Percentiles rank a stretch among this genome's conserved stretches.
Evolutionary conservation across 2,113 vertebrate genomes (phyloP).

Genomic region (Pollachius pollachius): DNA sequence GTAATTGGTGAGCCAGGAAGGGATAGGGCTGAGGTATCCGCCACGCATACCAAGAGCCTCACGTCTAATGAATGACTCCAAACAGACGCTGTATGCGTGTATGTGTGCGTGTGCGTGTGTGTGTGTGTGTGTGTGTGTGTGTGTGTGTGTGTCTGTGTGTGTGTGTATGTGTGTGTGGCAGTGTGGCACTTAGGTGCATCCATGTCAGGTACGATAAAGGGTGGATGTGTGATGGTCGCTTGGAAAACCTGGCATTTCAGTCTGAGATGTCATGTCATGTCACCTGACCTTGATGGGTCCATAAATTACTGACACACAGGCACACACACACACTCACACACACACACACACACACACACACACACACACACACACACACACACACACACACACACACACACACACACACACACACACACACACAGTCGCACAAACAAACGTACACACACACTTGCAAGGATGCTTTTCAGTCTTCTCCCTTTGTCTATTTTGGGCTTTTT

Average conservation of each 20-base stretch:
- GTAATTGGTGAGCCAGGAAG: conserved; percentile 70
- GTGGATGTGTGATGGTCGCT: neutral
- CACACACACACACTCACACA: neutral
- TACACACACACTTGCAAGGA: neutral
- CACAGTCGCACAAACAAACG: too few relatives aligned
- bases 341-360: neutral
- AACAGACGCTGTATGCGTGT: conserved; percentile 30
- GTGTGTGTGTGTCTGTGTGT: neutral
- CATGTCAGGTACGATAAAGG: neutral
- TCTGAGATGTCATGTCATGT: neutral
- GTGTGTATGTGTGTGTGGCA: neutral
- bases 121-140: conserved; percentile 6
- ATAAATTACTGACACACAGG: neutral
- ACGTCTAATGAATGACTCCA: conserved; percentile 52
- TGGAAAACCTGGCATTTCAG: neutral
- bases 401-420: too few relatives aligned
- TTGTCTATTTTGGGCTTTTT: neutral
- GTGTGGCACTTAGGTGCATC: neutral
- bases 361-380: neutral
- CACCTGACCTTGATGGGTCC: neutral
- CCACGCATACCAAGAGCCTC: conserved; percentile 44
- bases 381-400: too few relatives aligned
- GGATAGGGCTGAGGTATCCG: conserved; percentile 58
- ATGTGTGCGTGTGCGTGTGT: neutral
- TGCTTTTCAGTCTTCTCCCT: conserved; percentile 33